Evolutionary conservation across 2,888 invertebrate genomes (phyloP).

Genomic region (Latrodectus elegans): DNA sequence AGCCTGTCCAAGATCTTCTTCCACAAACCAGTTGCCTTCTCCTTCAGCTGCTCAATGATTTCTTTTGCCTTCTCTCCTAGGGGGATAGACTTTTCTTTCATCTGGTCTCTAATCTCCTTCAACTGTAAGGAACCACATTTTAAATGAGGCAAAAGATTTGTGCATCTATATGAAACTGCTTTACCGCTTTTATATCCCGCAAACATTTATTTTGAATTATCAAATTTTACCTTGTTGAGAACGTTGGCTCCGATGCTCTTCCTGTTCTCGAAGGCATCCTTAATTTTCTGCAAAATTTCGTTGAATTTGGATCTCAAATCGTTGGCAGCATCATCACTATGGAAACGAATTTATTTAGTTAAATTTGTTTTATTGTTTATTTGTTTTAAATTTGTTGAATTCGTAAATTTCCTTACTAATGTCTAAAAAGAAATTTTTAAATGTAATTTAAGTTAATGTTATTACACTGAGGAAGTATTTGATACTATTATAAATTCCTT

Average conservation of each 20-base stretch:
- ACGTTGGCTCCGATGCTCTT: background rate
- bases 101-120: slow-evolving; percentile 4
- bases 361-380: background rate
- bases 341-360: background rate
- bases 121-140: background rate
- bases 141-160: too few species aligned
- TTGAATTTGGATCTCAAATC: slow-evolving; percentile 15
- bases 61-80: slow-evolving; percentile 9
- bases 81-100: slow-evolving; percentile 1
- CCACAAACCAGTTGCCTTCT: slow-evolving; percentile 7
- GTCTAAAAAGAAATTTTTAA: too few species aligned
- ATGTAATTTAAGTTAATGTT: too few species aligned
- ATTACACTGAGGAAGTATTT: too few species aligned
- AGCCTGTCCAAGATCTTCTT: slow-evolving; percentile 20
- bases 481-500: too few species aligned
- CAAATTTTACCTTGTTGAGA: slow-evolving; percentile 21
- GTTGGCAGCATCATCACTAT: background rate
- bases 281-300: slow-evolving; percentile 29
- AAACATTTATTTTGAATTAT: too few species aligned
- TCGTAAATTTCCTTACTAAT: too few species aligned
- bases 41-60: slow-evolving; percentile 11
- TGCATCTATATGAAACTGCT: too few species aligned
- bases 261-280: slow-evolving; percentile 37
- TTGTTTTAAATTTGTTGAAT: background rate
- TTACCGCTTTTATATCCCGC: too few species aligned